Base-by-base conservation (phyloP, 2,797 vertebrate genomes). In the Alouatta caraya region DNA sequence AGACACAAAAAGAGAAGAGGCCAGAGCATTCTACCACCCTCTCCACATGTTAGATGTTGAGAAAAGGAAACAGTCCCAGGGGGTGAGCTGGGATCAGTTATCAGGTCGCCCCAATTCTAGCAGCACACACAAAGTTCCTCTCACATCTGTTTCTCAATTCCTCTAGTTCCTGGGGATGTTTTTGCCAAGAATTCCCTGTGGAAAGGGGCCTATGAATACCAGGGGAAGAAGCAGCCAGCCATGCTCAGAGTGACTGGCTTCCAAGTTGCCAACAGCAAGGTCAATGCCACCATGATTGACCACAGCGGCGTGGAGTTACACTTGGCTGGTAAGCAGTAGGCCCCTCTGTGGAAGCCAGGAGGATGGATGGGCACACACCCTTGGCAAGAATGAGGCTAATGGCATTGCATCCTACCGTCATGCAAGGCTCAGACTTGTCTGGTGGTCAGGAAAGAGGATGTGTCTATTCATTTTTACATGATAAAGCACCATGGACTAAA, bases 201-300 rank as follows among this genome's bases (percentile, higher is more conserved):
- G 99, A 99, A 99, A 98, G 99, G 99, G 80, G 99, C 99, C 61
- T 99, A 99, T 0, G 99, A 99, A 97, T 99, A 99, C 98, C 98
- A 99, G 97, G 99, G 99, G 59, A 99, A 99, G 98, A 99, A 99
- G 99, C 99, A 99, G 98, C 99, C 99, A 0, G 99, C 99, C 28
- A 99, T 99, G 99, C 99, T 99, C 59, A 99, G 99, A 94, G 99
- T 99, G 98, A 99, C 99, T 59, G 99, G 99, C 98, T 99, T 99
- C 42, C 99, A 99, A 90, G 98, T 98, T 2, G 97, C 98, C 96
- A 99, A 98, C 98, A 99, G 99, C 98, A 99, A 99, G 81, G 99
- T 99, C 97, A 99, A 99, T 0, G 99, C 99, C 97, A 99, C 99
- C n/a, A 98, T 99, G 94, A 99, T 99, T 24, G 99, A 99, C 98